These are phyloP conservation scores for Pemphigus obesinymphae DNA, from an alignment of 1,140 invertebrate species.

Conservation along the genomic window DNA sequence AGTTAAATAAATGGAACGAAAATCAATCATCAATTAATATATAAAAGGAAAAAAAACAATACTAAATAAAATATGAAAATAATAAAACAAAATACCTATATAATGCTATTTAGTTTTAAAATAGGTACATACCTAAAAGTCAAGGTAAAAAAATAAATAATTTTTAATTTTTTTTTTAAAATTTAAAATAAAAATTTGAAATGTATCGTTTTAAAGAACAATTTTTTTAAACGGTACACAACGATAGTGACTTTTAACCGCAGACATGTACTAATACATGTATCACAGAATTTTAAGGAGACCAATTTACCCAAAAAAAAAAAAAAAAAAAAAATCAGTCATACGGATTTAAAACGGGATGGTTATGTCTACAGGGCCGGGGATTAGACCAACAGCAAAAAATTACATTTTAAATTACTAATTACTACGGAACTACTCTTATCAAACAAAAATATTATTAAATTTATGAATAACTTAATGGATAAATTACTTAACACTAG, in stretches of 20 bases:
- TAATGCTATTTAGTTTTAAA: background rate
- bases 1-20: background rate
- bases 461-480: slow-evolving; percentile 1
- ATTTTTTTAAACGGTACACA: slow-evolving; percentile 4
- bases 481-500: background rate
- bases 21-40: background rate
- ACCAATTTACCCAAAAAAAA: slow-evolving; percentile 20
- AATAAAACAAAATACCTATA: slow-evolving; percentile 27
- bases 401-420: slow-evolving; percentile 3
- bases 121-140: background rate
- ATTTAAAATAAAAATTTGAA: slow-evolving; percentile 26
- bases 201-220: background rate
- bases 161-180: background rate
- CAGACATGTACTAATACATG: slow-evolving; percentile 6
- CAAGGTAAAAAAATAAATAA: slow-evolving; percentile 24
- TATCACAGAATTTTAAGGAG: slow-evolving; percentile 31
- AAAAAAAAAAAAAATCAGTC: background rate
- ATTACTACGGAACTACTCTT: background rate
- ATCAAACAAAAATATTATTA: slow-evolving; percentile 1
- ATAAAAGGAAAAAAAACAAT: background rate
- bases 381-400: background rate
- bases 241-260: slow-evolving; percentile 10
- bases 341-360: background rate
- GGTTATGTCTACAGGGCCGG: background rate
- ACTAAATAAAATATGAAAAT: slow-evolving; percentile 8